phyloP scores from a whole-genome alignment of 2,888 invertebrate species.

The Dolichopus griseipennis region DNA sequence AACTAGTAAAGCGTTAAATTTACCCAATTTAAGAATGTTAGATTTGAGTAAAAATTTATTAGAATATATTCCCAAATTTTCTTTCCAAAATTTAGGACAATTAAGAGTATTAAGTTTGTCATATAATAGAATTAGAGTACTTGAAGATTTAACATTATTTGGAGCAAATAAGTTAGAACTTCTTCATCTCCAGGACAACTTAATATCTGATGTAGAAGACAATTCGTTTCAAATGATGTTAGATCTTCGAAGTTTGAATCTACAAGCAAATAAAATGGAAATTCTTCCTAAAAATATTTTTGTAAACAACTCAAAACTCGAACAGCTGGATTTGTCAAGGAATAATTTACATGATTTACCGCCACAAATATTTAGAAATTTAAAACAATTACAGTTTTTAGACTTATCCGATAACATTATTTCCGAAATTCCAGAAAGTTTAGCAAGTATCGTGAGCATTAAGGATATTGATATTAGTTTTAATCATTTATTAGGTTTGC shows the following conservation, averaged over 20 bases:
- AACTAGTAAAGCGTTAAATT: conserved; percentile 57
- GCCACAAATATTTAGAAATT: conserved; percentile 53
- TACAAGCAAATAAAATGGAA: conserved; percentile 68
- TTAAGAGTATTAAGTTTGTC: conserved; percentile 61
- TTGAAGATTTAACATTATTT: conserved; percentile 61
- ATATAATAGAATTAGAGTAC: conserved; percentile 59
- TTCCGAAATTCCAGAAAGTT: conserved; percentile 59
- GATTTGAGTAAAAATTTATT: conserved; percentile 69
- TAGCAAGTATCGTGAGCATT: conserved; percentile 59
- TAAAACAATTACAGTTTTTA: conserved; percentile 59
- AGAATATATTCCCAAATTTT: conserved; percentile 56
- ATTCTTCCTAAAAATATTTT: conserved; percentile 60
- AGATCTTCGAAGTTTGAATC: conserved; percentile 59
- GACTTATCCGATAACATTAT: conserved; percentile 72
- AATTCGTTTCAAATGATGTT: conserved; percentile 55
- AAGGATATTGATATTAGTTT: conserved; percentile 67
- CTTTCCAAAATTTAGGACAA: conserved; percentile 57
- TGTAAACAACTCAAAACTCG: conserved; percentile 54
- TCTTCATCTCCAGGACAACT: conserved; percentile 66
- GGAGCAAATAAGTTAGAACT: conserved; percentile 62
- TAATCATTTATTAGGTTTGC: conserved; percentile 63
- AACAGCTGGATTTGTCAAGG: conserved; percentile 62
- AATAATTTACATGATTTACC: conserved; percentile 64
- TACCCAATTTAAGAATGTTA: conserved; percentile 63
- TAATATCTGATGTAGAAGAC: conserved; percentile 57